Base-by-base conservation (phyloP, 1,140 invertebrate genomes). In the Rhyacophila brunnea region DNA sequence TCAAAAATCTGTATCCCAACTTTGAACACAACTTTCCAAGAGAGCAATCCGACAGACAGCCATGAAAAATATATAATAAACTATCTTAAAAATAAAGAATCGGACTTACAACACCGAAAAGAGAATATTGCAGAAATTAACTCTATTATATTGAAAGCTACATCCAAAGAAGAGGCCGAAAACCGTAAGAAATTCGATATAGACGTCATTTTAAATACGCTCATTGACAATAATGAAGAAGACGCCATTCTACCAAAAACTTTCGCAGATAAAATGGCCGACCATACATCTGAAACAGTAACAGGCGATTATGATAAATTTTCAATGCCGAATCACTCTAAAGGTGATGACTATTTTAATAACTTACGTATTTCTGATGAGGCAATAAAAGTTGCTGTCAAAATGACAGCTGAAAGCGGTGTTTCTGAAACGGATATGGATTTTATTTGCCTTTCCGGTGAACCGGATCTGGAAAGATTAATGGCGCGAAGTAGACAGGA, bases 391-490 rank as follows among this genome's bases (percentile, higher is more conserved):
- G 14, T 59, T 35, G 66, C 66, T 6, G 64, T 63, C 17, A 65
- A 70, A 58, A 49, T 68, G 14, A 56, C 62, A 44, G 32, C 42
- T 19, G 61, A 60, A 13, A 43, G 35, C 45, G 52, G 0, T 48
- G 51, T 36, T 57, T 45, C 35, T 47, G 49, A 50, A 57, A 35
- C 13, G 13, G 32, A 15, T 15, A 4, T 5, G n/a, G 48, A 53
- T 6, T 40, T 19, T 1, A 28, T 68, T n/a, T 77, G 77, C 53
- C 67, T 79, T 11, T 68, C 68, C 42, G 73, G 74, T 0, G 74
- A 78, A 51, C 60, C 63, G 9, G 73, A 75, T 67, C 68, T 78
- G 51, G 68, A 76, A 4, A 70, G 67, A 32, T 32, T 79, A 11
- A 77, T 77, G 71, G 49, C 44, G 7, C 64, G 59, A 46, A 71